Percentiles rank a stretch among this genome's conserved stretches.
Conservation (phyloP, 35 echinoderm and acorn worm genomes). For the Heliocidaris erythrogramma region DNA sequence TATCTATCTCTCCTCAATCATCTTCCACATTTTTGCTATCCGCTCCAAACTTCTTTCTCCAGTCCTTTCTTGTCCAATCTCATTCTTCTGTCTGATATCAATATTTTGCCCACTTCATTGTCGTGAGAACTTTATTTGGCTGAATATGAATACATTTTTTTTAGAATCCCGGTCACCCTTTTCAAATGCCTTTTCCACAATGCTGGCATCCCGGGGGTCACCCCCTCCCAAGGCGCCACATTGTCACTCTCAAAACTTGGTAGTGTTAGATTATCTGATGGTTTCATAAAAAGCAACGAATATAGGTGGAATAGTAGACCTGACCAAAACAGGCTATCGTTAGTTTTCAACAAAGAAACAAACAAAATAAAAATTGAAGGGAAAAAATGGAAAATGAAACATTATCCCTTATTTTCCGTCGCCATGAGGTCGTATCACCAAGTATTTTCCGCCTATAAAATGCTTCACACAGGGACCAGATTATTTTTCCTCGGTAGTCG, state of each 20-base stretch:
- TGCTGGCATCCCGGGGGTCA: too few species aligned
- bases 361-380: too few species aligned
- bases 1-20: too few species aligned
- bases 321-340: too few species aligned
- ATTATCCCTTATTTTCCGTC: not conserved
- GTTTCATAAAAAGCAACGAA: not conserved
- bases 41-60: too few species aligned
- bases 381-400: not conserved
- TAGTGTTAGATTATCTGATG: not conserved
- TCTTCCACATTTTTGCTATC: too few species aligned
- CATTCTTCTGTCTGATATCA: not conserved
- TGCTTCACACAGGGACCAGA: not conserved
- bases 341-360: not conserved
- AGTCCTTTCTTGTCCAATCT: too few species aligned
- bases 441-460: not conserved
- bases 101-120: not conserved
- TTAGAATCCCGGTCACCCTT: too few species aligned
- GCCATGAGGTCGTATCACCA: not conserved
- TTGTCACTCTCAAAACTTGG: not conserved
- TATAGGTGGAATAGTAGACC: too few species aligned
- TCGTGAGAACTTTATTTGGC: too few species aligned
- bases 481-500: not conserved
- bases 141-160: too few species aligned
- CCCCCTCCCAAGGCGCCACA: not conserved
- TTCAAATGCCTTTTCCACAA: too few species aligned